Evolutionary conservation across 1,140 invertebrate genomes (phyloP).

Genomic region (Neotoxoptera formosana): DNA sequence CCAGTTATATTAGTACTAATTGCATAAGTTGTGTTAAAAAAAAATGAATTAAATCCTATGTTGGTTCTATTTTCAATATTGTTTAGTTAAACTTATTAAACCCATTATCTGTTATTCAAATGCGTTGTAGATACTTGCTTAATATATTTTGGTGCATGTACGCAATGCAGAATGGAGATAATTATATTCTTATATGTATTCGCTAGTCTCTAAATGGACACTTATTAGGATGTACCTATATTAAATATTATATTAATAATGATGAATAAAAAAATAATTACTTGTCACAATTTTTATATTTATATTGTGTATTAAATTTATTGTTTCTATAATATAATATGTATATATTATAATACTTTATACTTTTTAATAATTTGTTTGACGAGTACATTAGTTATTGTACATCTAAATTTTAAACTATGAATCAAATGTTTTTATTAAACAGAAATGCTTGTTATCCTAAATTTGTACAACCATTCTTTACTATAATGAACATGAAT

Average conservation of each 20-base stretch:
- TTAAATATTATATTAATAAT: not conserved
- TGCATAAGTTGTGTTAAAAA: not conserved
- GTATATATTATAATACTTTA: not conserved
- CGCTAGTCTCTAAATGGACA: not conserved
- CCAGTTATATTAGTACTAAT: not conserved
- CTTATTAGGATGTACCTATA: not conserved
- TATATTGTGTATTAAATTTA: not conserved
- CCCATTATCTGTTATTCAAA: conserved; percentile 14
- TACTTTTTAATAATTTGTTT: not conserved
- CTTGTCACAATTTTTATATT: not conserved
- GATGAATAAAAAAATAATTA: not conserved
- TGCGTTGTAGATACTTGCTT: conserved; percentile 37
- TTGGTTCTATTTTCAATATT: not conserved
- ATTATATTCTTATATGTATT: conserved; percentile 8
- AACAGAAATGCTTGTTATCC: not conserved
- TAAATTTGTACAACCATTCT: not conserved
- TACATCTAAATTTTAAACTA: not conserved
- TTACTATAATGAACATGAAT: not conserved
- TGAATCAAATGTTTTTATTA: not conserved
- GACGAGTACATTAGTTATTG: not conserved
- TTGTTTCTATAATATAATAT: not conserved
- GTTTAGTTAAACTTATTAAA: not conserved
- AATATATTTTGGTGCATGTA: conserved; percentile 43
- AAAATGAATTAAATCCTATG: not conserved
- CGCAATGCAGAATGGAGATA: conserved; percentile 24